Conservation (phyloP, 2,797 vertebrate genomes). For the Hylomyscus alleni region DNA sequence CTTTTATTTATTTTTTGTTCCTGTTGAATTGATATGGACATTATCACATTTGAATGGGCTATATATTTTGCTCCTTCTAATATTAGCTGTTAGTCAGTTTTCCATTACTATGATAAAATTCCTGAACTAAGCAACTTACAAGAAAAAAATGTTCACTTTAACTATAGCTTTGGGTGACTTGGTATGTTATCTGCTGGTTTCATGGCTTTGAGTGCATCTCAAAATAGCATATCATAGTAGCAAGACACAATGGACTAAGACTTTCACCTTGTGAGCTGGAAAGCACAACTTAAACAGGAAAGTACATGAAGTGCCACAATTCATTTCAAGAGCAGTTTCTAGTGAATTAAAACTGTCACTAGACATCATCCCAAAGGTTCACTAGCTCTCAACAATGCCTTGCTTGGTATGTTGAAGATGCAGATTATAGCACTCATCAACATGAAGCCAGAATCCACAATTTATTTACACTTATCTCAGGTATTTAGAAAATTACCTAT, state of each 20-base stretch:
- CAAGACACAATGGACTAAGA: background rate
- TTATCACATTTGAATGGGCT: background rate
- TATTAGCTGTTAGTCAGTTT: background rate
- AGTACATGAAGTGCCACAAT: background rate
- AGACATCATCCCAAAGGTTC: background rate
- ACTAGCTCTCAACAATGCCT: background rate
- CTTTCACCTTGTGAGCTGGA: background rate
- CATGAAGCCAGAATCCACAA: background rate
- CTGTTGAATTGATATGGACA: background rate
- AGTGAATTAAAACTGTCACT: background rate
- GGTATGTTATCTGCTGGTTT: background rate
- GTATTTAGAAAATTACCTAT: background rate
- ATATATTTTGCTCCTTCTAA: background rate
- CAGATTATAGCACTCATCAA: background rate
- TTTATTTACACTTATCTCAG: background rate
- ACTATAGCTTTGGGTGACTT: background rate
- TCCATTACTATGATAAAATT: background rate
- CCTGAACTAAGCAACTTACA: background rate
- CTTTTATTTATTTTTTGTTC: background rate
- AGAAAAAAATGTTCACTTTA: background rate
- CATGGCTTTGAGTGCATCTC: background rate
- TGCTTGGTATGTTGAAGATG: background rate
- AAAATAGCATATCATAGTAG: background rate
- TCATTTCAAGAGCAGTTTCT: background rate
- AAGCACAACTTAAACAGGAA: background rate